Evolutionary conservation across 2,797 vertebrate species (phyloP).

Genomic region (Myripristis murdjan): DNA sequence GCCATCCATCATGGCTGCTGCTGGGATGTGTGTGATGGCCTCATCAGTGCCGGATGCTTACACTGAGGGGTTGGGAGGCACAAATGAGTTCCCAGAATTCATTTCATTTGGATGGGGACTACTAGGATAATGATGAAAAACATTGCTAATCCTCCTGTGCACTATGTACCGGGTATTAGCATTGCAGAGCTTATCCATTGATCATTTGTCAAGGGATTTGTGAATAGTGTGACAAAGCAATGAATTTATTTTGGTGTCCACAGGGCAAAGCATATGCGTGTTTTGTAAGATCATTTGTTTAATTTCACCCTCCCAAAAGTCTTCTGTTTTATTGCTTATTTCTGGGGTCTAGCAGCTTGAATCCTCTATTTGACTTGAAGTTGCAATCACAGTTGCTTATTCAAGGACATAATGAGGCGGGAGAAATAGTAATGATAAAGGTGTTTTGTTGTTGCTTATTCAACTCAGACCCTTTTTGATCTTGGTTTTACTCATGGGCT

Average conservation of each 20-base stretch:
- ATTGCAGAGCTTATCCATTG: conserved; percentile 68
- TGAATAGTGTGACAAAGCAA: conserved; percentile 32
- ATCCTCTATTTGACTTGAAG: conserved; percentile 24
- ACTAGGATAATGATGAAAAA: conserved; percentile 77
- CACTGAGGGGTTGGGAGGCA: conserved; percentile 26
- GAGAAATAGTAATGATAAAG: not conserved
- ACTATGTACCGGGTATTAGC: conserved; percentile 62
- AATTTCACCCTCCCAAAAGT: conserved; percentile 56
- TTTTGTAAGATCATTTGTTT: conserved; percentile 60
- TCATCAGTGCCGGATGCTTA: not conserved
- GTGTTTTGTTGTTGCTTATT: not conserved
- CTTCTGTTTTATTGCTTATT: conserved; percentile 20
- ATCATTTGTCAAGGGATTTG: conserved; percentile 67
- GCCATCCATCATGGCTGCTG: conserved; percentile 52
- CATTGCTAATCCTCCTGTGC: conserved; percentile 72
- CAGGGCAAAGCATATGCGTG: conserved; percentile 46
- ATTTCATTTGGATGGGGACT: conserved; percentile 64
- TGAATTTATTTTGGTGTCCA: conserved; percentile 56
- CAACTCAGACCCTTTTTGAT: not conserved
- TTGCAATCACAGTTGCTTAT: conserved; percentile 28
- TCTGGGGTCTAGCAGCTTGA: conserved; percentile 19
- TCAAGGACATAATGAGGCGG: conserved; percentile 7
- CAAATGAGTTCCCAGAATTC: conserved; percentile 54
- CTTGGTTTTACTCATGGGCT: conserved; percentile 15
- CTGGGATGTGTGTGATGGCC: conserved; percentile 23